phyloP scores from a whole-genome alignment of 2,888 invertebrate species.

The Strigamia transsilvanica region DNA sequence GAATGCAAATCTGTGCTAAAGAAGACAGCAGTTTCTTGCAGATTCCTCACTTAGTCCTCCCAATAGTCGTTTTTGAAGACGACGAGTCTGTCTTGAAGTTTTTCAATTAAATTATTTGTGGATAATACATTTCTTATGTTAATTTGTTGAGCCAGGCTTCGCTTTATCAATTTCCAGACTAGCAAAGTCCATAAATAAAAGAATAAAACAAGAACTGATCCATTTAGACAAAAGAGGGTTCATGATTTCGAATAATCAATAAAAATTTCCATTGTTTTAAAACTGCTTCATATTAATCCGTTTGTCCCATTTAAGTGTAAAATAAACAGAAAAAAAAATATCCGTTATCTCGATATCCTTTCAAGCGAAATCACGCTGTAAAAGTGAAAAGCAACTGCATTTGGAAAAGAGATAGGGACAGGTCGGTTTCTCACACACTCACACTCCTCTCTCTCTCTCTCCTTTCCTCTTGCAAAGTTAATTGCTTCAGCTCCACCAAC shows the following conservation, averaged over 20 bases:
- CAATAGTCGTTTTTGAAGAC: too few species aligned
- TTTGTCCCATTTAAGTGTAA: not conserved
- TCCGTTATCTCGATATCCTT: not conserved
- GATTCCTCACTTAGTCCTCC: too few species aligned
- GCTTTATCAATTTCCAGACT: not conserved
- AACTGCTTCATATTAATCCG: slow-evolving; percentile 10
- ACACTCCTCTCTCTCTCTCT: slow-evolving; percentile 13
- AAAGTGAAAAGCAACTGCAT: slow-evolving; percentile 13
- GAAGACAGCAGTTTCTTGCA: too few species aligned
- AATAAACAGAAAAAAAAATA: not conserved
- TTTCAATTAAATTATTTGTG: too few species aligned
- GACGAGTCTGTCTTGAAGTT: too few species aligned
- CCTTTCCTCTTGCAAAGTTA: not conserved
- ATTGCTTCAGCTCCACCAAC: slow-evolving; percentile 21
- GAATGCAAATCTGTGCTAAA: too few species aligned
- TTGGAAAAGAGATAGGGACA: slow-evolving; percentile 21
- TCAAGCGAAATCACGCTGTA: not conserved
- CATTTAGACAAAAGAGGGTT: slow-evolving; percentile 15
- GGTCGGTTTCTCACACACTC: not conserved
- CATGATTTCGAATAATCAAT: slow-evolving; percentile 5
- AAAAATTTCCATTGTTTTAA: not conserved
- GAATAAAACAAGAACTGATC: not conserved
- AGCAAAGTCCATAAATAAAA: not conserved
- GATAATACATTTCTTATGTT: too few species aligned
- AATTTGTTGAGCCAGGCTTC: not conserved